Conservation (phyloP, 2,113 vertebrate genomes). For the Eonycteris spelaea region DNA sequence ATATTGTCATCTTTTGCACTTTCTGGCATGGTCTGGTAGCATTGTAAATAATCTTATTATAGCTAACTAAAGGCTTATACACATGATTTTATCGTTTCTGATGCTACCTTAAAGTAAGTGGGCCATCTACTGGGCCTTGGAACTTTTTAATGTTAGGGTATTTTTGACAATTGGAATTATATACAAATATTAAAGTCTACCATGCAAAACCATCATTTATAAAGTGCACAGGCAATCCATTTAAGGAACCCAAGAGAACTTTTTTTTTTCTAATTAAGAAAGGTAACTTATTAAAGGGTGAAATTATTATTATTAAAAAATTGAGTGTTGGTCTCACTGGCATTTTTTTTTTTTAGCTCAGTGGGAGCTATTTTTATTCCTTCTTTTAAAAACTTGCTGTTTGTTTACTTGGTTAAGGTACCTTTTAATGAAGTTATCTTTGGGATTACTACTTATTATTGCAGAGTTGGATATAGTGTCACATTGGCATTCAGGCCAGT, state of each 20-base stretch:
- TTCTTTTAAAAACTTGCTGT: neutral
- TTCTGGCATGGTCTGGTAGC: neutral
- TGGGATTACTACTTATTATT: conserved; percentile 13
- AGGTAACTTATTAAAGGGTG: conserved; percentile 21
- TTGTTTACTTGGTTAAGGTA: conserved; percentile 1
- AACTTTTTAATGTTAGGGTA: neutral
- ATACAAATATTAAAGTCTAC: neutral
- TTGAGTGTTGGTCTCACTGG: neutral
- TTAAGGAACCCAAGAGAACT: neutral
- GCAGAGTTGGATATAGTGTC: neutral
- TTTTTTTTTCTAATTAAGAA: conserved; percentile 28
- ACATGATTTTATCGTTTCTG: conserved; percentile 29
- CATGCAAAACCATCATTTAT: conserved; percentile 22
- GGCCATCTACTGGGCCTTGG: neutral
- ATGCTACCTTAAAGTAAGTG: conserved; percentile 24
- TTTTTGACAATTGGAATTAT: conserved; percentile 42
- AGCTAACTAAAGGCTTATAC: conserved; percentile 10
- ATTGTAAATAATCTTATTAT: conserved; percentile 29
- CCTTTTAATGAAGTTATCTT: neutral
- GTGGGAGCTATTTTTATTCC: conserved; percentile 16
- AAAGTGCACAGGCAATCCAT: neutral
- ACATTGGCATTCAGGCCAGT: neutral
- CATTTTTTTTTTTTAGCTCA: neutral
- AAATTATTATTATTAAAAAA: conserved; percentile 21
- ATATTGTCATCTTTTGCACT: neutral